Conservation (phyloP, 2,888 invertebrate genomes). For the Sinodicranocentrus sp. region DNA sequence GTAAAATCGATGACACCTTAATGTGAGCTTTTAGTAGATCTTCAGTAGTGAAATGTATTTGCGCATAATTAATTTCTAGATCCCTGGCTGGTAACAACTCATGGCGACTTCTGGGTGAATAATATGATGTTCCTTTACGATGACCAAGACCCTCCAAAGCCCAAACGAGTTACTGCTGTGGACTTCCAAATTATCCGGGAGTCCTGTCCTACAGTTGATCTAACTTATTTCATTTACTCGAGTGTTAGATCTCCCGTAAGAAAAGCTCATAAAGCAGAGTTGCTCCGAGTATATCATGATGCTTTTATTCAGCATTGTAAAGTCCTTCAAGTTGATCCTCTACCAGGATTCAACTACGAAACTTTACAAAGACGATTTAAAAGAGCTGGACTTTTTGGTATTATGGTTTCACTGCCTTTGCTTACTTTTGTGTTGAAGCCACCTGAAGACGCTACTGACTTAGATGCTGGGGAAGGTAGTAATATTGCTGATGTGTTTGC, state of each 20-base stretch:
- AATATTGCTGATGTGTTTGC: conserved; percentile 35
- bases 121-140: conserved; percentile 73
- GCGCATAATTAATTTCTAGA: conserved; percentile 37
- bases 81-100: conserved; percentile 65
- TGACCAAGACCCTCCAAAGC: conserved; percentile 27
- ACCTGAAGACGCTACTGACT: conserved; percentile 18
- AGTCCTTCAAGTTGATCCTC: conserved; percentile 19
- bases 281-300: conserved; percentile 61
- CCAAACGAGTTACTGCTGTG: conserved; percentile 59
- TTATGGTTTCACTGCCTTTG: conserved; percentile 27
- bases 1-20: background rate
- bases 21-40: background rate
- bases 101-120: conserved; percentile 73
- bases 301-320: conserved; percentile 51
- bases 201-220: conserved; percentile 68
- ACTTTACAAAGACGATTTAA: conserved; percentile 41
- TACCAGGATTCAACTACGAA: conserved; percentile 55
- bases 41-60: background rate
- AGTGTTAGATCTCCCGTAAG: conserved; percentile 57
- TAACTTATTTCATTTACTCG: conserved; percentile 65
- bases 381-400: conserved; percentile 35
- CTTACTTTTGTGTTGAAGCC: conserved; percentile 33
- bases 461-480: conserved; percentile 18
- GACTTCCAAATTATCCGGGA: conserved; percentile 71
- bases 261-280: conserved; percentile 10